Percentiles rank a stretch among this genome's conserved stretches.
These are phyloP conservation scores for Sinopyrophorus schimmeli DNA, from an alignment of 2,888 invertebrate genomes.

Conservation along the genomic window DNA sequence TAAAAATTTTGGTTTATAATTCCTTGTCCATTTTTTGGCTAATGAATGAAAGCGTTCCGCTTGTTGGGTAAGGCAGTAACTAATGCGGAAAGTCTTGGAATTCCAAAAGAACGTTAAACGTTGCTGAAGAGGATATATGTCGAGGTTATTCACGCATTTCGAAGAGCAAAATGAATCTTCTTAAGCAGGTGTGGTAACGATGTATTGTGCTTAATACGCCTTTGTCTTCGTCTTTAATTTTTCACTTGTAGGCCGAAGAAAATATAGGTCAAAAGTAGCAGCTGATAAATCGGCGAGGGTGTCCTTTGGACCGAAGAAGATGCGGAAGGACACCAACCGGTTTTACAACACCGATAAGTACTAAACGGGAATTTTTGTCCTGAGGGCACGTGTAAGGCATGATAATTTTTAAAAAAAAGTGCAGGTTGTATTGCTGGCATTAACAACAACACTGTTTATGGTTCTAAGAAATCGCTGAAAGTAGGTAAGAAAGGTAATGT, in stretches of 20 bases:
- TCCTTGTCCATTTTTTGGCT: neutral
- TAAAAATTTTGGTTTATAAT: neutral
- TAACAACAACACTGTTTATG: constrained; percentile 1
- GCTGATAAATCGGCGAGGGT: constrained; percentile 5
- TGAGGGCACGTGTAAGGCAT: constrained; percentile 7
- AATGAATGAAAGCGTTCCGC: constrained; percentile 22
- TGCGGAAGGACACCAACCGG: constrained; percentile 24
- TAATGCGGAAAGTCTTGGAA: constrained; percentile 6
- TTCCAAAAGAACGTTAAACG: constrained; percentile 9
- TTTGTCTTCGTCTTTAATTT: neutral
- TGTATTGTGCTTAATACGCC: no score
- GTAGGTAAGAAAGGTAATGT: no score
- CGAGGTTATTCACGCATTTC: constrained; percentile 21
- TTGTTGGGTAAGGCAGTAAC: constrained; percentile 9
- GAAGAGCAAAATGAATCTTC: constrained; percentile 7
- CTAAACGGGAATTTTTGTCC: constrained; percentile 20
- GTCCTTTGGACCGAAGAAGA: constrained; percentile 14
- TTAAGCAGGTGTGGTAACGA: no score
- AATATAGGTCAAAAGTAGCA: neutral
- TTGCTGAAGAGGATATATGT: constrained; percentile 13
- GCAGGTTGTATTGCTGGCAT: constrained; percentile 5
- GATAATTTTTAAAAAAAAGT: constrained; percentile 3
- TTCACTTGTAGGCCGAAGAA: neutral
- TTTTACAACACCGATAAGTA: constrained; percentile 21
- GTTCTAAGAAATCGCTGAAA: constrained; percentile 1